Conservation (phyloP, 1,140 invertebrate genomes). For the Drosophila carrolli region DNA sequence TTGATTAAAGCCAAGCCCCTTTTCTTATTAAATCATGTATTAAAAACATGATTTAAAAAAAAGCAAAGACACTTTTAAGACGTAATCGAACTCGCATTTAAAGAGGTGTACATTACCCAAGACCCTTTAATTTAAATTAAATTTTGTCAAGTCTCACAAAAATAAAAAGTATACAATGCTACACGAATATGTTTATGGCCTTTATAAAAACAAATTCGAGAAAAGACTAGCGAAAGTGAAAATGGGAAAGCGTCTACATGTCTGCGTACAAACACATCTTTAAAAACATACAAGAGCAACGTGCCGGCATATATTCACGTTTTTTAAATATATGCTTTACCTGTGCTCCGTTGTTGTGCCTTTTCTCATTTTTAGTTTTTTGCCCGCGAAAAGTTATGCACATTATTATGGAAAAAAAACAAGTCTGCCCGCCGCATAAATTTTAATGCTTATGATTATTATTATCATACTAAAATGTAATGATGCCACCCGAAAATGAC, state of each 20-base stretch:
- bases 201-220: background rate
- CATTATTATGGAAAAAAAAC: slow-evolving; percentile 58
- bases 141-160: too few species aligned
- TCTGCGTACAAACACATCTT: background rate
- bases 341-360: slow-evolving; percentile 1
- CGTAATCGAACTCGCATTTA: too few species aligned
- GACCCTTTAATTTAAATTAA: too few species aligned
- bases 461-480: slow-evolving; percentile 56
- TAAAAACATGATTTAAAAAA: too few species aligned
- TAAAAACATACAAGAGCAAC: background rate
- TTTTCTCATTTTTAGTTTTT: slow-evolving; percentile 25
- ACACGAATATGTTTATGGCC: too few species aligned
- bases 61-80: too few species aligned
- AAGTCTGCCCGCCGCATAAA: slow-evolving; percentile 50
- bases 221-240: background rate
- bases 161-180: too few species aligned
- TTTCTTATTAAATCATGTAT: too few species aligned
- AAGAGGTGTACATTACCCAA: too few species aligned
- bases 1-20: too few species aligned
- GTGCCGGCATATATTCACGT: slow-evolving; percentile 1
- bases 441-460: slow-evolving; percentile 70
- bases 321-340: slow-evolving; percentile 15
- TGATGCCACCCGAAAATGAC: slow-evolving; percentile 11
- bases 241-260: background rate
- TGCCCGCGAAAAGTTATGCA: slow-evolving; percentile 60